Conservation (phyloP, 2,888 invertebrate species). For the Yponomeuta sedellus region DNA sequence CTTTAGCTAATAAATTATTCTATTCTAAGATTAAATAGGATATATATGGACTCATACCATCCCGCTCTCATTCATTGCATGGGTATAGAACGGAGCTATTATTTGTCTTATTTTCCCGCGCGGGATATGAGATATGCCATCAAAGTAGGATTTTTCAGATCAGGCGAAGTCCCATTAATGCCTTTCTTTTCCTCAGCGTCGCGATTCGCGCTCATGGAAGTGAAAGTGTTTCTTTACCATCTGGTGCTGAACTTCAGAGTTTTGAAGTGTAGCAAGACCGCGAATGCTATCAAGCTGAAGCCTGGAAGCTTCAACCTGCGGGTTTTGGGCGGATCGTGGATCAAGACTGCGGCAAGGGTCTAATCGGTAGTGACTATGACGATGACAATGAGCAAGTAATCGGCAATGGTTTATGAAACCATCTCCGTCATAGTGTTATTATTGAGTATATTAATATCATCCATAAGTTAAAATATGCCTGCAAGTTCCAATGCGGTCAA, state of each 20-base stretch:
- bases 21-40: too few relatives aligned
- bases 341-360: slow-evolving; percentile 29
- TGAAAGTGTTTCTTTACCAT: slow-evolving; percentile 49
- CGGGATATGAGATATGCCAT: too few relatives aligned
- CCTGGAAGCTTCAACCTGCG: slow-evolving; percentile 39
- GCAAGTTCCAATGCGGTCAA: too few relatives aligned
- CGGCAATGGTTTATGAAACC: too few relatives aligned
- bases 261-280: slow-evolving; percentile 48
- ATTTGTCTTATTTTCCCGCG: too few relatives aligned
- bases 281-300: slow-evolving; percentile 43
- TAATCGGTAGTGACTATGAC: background rate
- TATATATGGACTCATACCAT: too few relatives aligned
- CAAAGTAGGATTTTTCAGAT: background rate
- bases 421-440: too few relatives aligned
- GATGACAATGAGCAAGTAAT: background rate
- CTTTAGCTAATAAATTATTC: too few relatives aligned
- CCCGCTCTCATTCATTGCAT: too few relatives aligned
- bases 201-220: slow-evolving; percentile 58
- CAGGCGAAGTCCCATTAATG: background rate
- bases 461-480: too few relatives aligned
- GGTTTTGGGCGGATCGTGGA: slow-evolving; percentile 43
- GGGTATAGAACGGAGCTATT: too few relatives aligned
- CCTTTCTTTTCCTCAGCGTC: slow-evolving; percentile 33
- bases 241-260: slow-evolving; percentile 50
- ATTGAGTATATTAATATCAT: too few relatives aligned